Conservation (phyloP, 1,140 invertebrate species). For the Neotoxoptera formosana region DNA sequence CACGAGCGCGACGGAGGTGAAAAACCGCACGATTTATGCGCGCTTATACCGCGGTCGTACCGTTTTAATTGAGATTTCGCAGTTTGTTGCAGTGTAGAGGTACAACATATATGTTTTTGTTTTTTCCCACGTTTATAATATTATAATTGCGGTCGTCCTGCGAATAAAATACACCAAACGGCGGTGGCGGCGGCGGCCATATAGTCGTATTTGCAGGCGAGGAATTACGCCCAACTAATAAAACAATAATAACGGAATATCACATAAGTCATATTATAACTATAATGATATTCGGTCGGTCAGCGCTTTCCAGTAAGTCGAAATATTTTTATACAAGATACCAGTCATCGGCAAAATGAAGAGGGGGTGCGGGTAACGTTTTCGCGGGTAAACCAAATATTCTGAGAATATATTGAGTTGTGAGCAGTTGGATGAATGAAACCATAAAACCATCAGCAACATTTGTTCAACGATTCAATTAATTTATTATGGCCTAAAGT, state of each 20-base stretch:
- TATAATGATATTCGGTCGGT: not conserved
- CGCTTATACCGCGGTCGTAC: not conserved
- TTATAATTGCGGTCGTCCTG: not conserved
- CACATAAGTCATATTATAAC: not conserved
- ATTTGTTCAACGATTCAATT: too few relatives aligned
- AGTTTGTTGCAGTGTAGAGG: not conserved
- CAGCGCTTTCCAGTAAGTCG: not conserved
- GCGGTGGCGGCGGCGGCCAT: too few relatives aligned
- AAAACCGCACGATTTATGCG: constrained; percentile 33
- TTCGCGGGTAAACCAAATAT: not conserved
- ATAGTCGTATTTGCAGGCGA: too few relatives aligned
- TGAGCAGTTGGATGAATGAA: too few relatives aligned
- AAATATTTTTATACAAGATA: not conserved
- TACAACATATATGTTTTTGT: not conserved
- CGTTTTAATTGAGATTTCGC: constrained; percentile 34
- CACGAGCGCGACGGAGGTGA: constrained; percentile 1
- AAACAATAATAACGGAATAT: not conserved
- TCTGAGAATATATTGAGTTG: too few relatives aligned
- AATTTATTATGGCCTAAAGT: too few relatives aligned
- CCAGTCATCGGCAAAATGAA: not conserved
- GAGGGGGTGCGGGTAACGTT: not conserved
- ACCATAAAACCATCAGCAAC: too few relatives aligned
- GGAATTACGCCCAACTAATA: not conserved
- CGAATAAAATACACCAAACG: not conserved
- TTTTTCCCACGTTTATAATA: not conserved